A percentile compares a stretch with the other conserved stretches of the same genome.
Conservation (phyloP, 2,888 invertebrate genomes). For the Oscheius sp. region DNA sequence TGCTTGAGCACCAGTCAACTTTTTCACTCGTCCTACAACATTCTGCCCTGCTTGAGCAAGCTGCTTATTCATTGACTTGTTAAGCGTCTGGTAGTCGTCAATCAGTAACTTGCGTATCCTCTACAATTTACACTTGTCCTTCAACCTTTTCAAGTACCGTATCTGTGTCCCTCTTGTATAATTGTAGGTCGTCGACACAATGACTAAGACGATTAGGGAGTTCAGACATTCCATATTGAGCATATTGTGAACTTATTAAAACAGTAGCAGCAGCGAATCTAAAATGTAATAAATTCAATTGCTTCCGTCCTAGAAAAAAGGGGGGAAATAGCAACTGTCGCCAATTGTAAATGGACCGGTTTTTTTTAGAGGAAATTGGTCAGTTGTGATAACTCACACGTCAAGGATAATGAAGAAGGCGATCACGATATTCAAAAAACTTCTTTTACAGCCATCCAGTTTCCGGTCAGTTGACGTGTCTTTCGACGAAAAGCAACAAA, state of each 20-base stretch:
- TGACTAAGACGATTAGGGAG: constrained; percentile 65
- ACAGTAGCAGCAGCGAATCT: constrained; percentile 63
- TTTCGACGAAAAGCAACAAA: constrained; percentile 56
- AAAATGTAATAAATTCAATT: constrained; percentile 19
- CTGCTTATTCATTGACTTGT: constrained; percentile 50
- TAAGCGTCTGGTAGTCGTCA: constrained; percentile 62
- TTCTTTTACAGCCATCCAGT: constrained; percentile 62
- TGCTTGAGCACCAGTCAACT: constrained; percentile 59
- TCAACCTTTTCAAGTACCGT: constrained; percentile 45
- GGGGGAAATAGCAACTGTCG: too few species aligned
- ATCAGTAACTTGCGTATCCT: constrained; percentile 62
- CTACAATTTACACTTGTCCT: constrained; percentile 46
- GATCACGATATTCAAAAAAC: constrained; percentile 56
- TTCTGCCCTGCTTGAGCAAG: constrained; percentile 48
- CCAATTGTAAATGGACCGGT: constrained; percentile 14
- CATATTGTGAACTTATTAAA: constrained; percentile 66
- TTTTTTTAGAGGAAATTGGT: background rate
- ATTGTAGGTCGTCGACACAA: constrained; percentile 65
- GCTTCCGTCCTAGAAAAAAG: background rate
- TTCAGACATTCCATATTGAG: constrained; percentile 64
- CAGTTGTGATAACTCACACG: constrained; percentile 52
- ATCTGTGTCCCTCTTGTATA: constrained; percentile 66
- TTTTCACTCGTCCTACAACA: constrained; percentile 61
- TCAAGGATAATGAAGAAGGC: constrained; percentile 58
- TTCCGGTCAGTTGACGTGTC: constrained; percentile 54